A percentile compares a stretch with the other conserved stretches of the same genome.
These are phyloP conservation scores for Cerastis rubricosa DNA, from an alignment of 2,888 invertebrate species.

Conservation along the genomic window DNA sequence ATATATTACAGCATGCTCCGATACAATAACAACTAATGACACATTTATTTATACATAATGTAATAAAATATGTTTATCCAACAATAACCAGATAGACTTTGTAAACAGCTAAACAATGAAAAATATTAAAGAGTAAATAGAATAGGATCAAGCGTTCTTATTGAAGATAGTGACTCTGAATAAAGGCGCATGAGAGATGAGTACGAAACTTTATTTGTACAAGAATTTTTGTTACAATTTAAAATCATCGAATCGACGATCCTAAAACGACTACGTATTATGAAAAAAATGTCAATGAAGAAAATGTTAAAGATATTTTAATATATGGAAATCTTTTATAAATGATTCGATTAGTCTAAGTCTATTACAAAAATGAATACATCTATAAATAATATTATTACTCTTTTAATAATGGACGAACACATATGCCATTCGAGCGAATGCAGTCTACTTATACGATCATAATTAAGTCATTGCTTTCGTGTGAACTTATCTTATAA, in stretches of 20 bases:
- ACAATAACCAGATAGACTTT: conserved; percentile 89
- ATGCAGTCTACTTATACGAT: conserved; percentile 89
- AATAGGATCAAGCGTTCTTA: conserved; percentile 72
- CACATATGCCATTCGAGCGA: conserved; percentile 89
- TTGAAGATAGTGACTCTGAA: conserved; percentile 75
- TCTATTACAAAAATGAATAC: conserved; percentile 85
- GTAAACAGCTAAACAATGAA: conserved; percentile 84
- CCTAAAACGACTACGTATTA: conserved; percentile 55
- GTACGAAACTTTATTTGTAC: conserved; percentile 72
- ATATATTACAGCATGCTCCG: conserved; percentile 82
- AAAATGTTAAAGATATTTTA: conserved; percentile 54
- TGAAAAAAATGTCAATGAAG: conserved; percentile 54
- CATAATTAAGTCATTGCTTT: conserved; percentile 87
- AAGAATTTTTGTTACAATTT: conserved; percentile 68
- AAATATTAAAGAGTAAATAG: conserved; percentile 77
- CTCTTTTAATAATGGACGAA: conserved; percentile 89
- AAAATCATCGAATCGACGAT: conserved; percentile 58
- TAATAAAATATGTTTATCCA: conserved; percentile 87
- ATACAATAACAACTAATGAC: conserved; percentile 79
- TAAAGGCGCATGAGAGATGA: conserved; percentile 70
- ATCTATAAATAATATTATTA: conserved; percentile 85
- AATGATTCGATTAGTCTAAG: conserved; percentile 73
- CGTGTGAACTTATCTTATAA: conserved; percentile 79
- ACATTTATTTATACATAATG: conserved; percentile 76
- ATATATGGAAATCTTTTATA: conserved; percentile 60